These are phyloP conservation scores for Sinodicranocentrus sp. DNA, from an alignment of 2,888 invertebrate genomes.

Conservation along the genomic window DNA sequence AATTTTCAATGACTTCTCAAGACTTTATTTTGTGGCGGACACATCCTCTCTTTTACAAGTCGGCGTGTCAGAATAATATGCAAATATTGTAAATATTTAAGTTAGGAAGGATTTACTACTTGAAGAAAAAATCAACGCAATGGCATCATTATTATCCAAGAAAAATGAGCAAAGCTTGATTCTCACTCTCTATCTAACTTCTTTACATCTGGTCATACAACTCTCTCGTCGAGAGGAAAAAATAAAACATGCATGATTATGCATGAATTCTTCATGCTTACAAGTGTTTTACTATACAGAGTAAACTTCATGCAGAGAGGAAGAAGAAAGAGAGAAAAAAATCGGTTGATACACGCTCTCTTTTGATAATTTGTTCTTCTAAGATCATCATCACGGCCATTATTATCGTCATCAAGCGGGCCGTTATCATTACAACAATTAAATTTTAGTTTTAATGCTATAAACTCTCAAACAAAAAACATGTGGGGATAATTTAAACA, in stretches of 20 bases:
- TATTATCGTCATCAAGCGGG: slow-evolving; percentile 37
- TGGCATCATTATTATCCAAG: slow-evolving; percentile 28
- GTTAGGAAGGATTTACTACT: neutral
- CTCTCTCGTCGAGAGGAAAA: slow-evolving; percentile 53
- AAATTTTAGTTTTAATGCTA: slow-evolving; percentile 31
- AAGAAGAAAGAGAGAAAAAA: slow-evolving; percentile 17
- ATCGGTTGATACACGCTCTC: slow-evolving; percentile 32
- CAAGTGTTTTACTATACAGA: slow-evolving; percentile 15
- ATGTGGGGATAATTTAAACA: too few species aligned
- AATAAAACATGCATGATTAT: slow-evolving; percentile 45
- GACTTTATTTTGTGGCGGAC: too few species aligned
- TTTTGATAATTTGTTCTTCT: slow-evolving; percentile 26
- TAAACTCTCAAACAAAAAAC: too few species aligned
- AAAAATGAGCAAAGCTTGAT: slow-evolving; percentile 53
- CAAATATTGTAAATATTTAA: neutral
- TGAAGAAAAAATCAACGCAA: slow-evolving; percentile 23
- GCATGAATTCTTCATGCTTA: slow-evolving; percentile 36
- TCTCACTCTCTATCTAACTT: slow-evolving; percentile 23
- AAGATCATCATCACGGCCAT: slow-evolving; percentile 29
- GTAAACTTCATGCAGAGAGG: neutral
- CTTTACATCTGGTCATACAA: slow-evolving; percentile 61
- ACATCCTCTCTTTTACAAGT: too few species aligned
- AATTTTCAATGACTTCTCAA: slow-evolving; percentile 9
- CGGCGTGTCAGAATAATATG: too few species aligned
- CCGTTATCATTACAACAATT: slow-evolving; percentile 61